Conservation (phyloP, 1,140 invertebrate genomes). For the Calephelis virginiensis region DNA sequence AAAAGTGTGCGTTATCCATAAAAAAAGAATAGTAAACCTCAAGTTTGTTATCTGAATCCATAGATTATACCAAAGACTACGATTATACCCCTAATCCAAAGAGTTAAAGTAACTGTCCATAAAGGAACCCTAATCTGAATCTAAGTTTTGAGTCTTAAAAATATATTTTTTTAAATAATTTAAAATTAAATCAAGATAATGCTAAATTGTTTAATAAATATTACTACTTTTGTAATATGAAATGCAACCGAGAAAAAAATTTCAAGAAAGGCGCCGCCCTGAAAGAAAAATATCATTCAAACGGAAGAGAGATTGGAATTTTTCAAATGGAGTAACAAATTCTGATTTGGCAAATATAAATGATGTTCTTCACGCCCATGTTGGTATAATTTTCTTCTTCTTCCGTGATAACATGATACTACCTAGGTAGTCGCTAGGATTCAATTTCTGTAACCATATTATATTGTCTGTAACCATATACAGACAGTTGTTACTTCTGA, state of each 20-base stretch:
- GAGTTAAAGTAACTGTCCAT: no score
- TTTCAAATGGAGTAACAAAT: not conserved
- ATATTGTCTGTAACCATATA: no score
- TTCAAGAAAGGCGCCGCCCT: not conserved
- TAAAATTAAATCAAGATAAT: not conserved
- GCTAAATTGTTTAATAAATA: not conserved
- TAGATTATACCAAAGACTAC: no score
- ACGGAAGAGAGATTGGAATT: slow-evolving; percentile 1
- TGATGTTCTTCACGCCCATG: slow-evolving; percentile 32
- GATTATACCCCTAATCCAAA: no score
- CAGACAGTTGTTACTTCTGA: no score
- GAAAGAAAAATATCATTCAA: slow-evolving; percentile 5
- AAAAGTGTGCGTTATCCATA: no score
- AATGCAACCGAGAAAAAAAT: slow-evolving; percentile 1
- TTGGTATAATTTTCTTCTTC: slow-evolving; percentile 24
- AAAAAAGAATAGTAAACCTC: no score
- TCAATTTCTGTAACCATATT: no score
- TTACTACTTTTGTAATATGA: not conserved
- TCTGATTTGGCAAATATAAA: slow-evolving; percentile 33
- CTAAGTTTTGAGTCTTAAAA: slow-evolving; percentile 11
- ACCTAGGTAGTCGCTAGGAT: no score
- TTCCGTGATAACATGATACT: no score
- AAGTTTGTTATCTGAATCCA: no score
- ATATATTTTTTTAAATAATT: not conserved
- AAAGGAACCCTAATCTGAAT: no score